These are phyloP conservation scores for Drosophila asahinai DNA, from an alignment of 1,140 invertebrate species.

Conservation along the genomic window DNA sequence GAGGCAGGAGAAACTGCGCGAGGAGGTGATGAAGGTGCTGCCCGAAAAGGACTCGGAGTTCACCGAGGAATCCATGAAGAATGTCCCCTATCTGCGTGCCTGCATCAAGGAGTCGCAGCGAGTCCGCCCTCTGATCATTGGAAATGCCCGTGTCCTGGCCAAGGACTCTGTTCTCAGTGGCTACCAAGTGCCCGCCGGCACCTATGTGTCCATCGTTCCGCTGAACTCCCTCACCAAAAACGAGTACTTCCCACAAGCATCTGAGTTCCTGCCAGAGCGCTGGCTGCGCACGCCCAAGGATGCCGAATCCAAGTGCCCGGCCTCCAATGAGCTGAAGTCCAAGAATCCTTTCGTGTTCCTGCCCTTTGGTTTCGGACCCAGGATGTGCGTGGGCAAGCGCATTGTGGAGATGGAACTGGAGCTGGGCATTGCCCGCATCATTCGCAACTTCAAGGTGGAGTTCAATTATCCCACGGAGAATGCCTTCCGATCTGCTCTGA, in stretches of 20 bases:
- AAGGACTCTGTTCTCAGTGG: constrained; percentile 87
- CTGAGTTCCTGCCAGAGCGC: constrained; percentile 87
- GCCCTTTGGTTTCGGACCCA: constrained; percentile 88
- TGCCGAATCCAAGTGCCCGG: constrained; percentile 38
- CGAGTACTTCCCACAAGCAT: constrained; percentile 86
- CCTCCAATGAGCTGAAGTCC: constrained; percentile 66
- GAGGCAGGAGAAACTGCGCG: constrained; percentile 89
- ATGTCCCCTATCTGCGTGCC: constrained; percentile 88
- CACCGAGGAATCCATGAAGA: constrained; percentile 86
- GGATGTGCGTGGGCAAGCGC: constrained; percentile 87
- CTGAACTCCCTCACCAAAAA: constrained; percentile 82
- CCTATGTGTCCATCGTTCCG: constrained; percentile 86
- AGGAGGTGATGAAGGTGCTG: constrained; percentile 88
- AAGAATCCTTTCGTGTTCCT: constrained; percentile 88
- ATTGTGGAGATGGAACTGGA: constrained; percentile 91
- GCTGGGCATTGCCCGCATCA: constrained; percentile 87
- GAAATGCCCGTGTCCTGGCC: constrained; percentile 85
- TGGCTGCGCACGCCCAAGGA: constrained; percentile 85
- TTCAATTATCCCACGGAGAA: constrained; percentile 85
- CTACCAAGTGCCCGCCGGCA: constrained; percentile 88
- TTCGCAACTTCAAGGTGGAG: constrained; percentile 87
- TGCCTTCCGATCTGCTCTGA: constrained; percentile 58
- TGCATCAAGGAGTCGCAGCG: constrained; percentile 89
- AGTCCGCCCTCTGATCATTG: constrained; percentile 86
- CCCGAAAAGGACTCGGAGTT: constrained; percentile 86